Conservation (phyloP, 2,888 invertebrate species). For the Oligia latruncula region DNA sequence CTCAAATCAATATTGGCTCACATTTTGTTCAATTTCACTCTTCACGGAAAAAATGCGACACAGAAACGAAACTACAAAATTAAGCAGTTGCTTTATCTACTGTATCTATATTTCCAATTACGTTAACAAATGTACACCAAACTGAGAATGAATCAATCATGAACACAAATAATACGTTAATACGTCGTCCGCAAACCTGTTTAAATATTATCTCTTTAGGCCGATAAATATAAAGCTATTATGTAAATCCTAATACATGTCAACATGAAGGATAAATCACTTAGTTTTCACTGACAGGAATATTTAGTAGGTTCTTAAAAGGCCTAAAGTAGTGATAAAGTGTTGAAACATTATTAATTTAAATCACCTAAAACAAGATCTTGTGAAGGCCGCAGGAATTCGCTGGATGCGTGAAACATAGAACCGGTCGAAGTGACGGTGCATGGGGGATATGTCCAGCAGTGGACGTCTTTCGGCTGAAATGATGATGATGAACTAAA, state of each 20-base stretch:
- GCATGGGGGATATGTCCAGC: no score
- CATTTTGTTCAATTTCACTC: neutral
- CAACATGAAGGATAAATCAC: conserved; percentile 54
- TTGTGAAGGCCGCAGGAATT: no score
- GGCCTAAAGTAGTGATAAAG: neutral
- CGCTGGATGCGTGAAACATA: no score
- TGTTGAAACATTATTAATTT: conserved; percentile 3
- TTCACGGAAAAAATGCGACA: neutral
- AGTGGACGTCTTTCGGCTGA: no score
- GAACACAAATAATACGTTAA: conserved; percentile 57
- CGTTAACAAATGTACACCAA: conserved; percentile 57
- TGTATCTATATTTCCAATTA: conserved; percentile 45
- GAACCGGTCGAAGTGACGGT: no score
- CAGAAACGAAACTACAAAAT: conserved; percentile 8
- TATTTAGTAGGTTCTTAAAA: conserved; percentile 23
- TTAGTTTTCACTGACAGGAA: conserved; percentile 26
- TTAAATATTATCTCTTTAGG: conserved; percentile 60
- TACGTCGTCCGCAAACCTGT: conserved; percentile 47
- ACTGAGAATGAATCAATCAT: conserved; percentile 65
- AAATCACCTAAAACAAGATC: neutral
- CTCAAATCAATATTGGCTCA: neutral
- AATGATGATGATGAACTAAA: neutral
- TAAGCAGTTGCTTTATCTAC: conserved; percentile 21
- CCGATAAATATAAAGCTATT: conserved; percentile 59
- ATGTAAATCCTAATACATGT: conserved; percentile 61